phyloP scores from a whole-genome alignment of 2,113 vertebrate genomes.

The Salvelinus alpinus region DNA sequence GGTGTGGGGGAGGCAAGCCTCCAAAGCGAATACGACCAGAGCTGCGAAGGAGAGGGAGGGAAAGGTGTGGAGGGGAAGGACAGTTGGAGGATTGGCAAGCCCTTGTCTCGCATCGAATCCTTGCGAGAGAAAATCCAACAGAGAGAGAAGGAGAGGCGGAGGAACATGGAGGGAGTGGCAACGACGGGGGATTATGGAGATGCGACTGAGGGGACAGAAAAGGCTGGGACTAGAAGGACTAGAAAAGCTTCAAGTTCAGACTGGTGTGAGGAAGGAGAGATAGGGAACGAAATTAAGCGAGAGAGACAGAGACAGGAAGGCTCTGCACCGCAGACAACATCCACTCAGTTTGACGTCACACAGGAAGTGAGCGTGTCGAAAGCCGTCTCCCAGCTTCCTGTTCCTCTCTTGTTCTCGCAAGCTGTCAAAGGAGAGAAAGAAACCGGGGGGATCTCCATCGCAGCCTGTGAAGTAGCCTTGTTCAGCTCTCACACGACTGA shows the following conservation, averaged over 20 bases:
- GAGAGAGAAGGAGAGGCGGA: slow-evolving; percentile 47
- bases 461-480: slow-evolving; percentile 16
- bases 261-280: slow-evolving; percentile 21
- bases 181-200: slow-evolving; percentile 21
- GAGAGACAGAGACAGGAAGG: slow-evolving; percentile 64
- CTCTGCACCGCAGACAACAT: slow-evolving; percentile 47
- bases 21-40: slow-evolving; percentile 37
- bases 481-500: slow-evolving; percentile 31
- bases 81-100: slow-evolving; percentile 68
- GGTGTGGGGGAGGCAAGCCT: slow-evolving; percentile 51
- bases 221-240: neutral
- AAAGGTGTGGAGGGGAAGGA: slow-evolving; percentile 57
- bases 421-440: slow-evolving; percentile 58
- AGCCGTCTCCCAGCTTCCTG: slow-evolving; percentile 75
- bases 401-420: slow-evolving; percentile 56
- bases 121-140: slow-evolving; percentile 67
- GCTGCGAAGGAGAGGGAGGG: slow-evolving; percentile 29
- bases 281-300: slow-evolving; percentile 26
- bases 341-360: slow-evolving; percentile 58
- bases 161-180: slow-evolving; percentile 24
- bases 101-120: slow-evolving; percentile 71
- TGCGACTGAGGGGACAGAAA: slow-evolving; percentile 12
- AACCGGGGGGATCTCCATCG: neutral
- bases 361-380: slow-evolving; percentile 67
- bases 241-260: slow-evolving; percentile 4